These are phyloP conservation scores for Rhabdornis inornatus DNA, from an alignment of 2,113 vertebrate species.

Conservation along the genomic window DNA sequence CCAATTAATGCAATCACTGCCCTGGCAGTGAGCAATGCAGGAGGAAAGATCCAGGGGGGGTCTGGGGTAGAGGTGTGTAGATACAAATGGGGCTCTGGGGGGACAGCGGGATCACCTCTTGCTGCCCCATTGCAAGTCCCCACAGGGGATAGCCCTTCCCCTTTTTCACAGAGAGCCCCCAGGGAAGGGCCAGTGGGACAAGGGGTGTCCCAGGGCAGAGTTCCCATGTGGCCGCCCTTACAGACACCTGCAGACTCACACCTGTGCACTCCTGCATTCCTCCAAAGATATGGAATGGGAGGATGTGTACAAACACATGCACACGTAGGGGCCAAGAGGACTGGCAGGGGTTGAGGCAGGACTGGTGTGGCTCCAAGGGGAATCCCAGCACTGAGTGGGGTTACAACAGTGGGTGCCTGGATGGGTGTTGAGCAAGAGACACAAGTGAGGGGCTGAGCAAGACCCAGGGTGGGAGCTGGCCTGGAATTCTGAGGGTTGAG, in stretches of 20 bases:
- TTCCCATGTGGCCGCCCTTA: fast-evolving
- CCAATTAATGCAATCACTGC: background rate
- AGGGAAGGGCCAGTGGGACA: background rate
- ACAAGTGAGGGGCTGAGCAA: background rate
- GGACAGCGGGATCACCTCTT: background rate
- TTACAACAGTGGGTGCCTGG: background rate
- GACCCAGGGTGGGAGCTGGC: background rate
- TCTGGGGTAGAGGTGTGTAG: background rate
- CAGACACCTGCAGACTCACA: background rate
- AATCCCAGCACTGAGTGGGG: background rate
- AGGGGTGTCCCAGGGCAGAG: fast-evolving
- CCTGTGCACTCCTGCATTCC: fast-evolving
- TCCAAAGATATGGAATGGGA: background rate
- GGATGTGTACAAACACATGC: background rate
- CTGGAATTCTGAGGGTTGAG: background rate
- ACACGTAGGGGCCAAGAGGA: fast-evolving
- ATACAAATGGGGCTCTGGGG: background rate
- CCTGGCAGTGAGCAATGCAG: background rate
- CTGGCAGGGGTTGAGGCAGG: background rate
- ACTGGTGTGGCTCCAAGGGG: background rate
- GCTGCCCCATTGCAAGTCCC: background rate
- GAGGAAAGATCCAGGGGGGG: background rate
- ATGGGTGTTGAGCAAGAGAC: slow-evolving; percentile 48
- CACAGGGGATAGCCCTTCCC: background rate
- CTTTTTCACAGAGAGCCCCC: background rate